These are phyloP conservation scores for Bruchidius siliquastri DNA, from an alignment of 2,888 invertebrate species.

Conservation along the genomic window DNA sequence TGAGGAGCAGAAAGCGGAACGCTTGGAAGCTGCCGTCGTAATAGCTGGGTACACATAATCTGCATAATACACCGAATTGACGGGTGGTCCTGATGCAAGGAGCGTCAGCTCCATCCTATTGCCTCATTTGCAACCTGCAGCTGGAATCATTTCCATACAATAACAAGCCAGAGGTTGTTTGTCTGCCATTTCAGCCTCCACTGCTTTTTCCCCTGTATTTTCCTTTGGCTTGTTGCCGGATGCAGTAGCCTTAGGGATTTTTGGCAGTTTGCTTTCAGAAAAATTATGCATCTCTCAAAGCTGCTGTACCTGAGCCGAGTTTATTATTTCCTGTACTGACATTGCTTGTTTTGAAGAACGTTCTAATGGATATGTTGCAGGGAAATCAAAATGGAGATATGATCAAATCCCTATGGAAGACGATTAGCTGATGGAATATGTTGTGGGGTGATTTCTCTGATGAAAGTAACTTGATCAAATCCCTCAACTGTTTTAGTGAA, in stretches of 20 bases:
- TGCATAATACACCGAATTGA: conserved; percentile 37
- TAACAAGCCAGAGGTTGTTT: conserved; percentile 40
- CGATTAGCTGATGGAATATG: no score
- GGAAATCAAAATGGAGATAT: no score
- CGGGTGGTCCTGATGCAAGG: conserved; percentile 23
- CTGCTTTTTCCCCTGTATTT: not conserved
- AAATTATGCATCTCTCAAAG: no score
- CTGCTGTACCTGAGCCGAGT: no score
- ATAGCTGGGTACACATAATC: conserved; percentile 47
- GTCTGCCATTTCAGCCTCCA: conserved; percentile 19
- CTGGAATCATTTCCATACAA: conserved; percentile 44
- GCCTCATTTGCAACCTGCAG: conserved; percentile 46
- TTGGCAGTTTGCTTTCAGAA: not conserved
- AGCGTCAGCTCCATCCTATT: conserved; percentile 22
- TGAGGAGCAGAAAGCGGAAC: conserved; percentile 12
- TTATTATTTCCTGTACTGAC: no score
- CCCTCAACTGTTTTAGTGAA: no score
- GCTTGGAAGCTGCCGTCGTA: conserved; percentile 40
- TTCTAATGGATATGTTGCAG: no score
- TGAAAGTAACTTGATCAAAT: no score
- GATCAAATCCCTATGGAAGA: no score
- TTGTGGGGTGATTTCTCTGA: no score
- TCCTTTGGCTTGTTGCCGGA: not conserved
- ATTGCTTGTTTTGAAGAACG: no score
- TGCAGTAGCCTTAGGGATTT: not conserved